Percentiles rank a stretch among this genome's conserved stretches.
These are phyloP conservation scores for Tetramorium bicarinatum DNA, from an alignment of 2,888 invertebrate genomes.

Conservation along the genomic window DNA sequence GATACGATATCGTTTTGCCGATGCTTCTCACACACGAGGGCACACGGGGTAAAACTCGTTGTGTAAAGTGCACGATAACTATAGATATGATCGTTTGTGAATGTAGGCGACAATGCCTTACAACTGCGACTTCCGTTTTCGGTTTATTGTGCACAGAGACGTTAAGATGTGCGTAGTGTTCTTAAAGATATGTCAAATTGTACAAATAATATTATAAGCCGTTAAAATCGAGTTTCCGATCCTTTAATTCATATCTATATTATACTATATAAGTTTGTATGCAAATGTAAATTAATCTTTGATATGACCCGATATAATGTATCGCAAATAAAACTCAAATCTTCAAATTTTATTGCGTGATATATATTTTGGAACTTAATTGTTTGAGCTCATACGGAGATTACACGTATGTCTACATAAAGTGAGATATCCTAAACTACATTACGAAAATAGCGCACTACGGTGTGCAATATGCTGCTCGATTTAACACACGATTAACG, in stretches of 20 bases:
- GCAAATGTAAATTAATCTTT: not conserved
- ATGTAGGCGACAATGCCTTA: slow-evolving; percentile 4
- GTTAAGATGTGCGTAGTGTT: slow-evolving; percentile 14
- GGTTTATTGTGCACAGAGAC: slow-evolving; percentile 7
- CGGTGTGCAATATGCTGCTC: slow-evolving; percentile 15
- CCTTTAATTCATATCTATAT: not conserved
- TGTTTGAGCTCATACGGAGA: not conserved
- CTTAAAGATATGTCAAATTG: not conserved
- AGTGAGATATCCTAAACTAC: slow-evolving; percentile 3
- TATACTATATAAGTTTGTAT: not conserved
- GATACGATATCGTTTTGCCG: slow-evolving; percentile 65
- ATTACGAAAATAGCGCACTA: slow-evolving; percentile 17
- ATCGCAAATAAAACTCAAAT: not conserved
- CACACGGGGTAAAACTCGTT: slow-evolving; percentile 69
- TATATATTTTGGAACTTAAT: slow-evolving; percentile 16
- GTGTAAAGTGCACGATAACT: slow-evolving; percentile 70
- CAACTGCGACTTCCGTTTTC: slow-evolving; percentile 30
- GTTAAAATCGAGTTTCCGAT: not conserved
- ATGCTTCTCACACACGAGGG: slow-evolving; percentile 56
- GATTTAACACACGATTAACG: slow-evolving; percentile 43
- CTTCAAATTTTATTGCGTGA: not conserved
- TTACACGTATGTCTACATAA: not conserved
- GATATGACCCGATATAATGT: not conserved
- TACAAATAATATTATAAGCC: not conserved
- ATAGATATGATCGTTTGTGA: slow-evolving; percentile 29